Percentiles rank a stretch among this genome's conserved stretches.
Conservation (phyloP, 2,797 vertebrate species). For the Tiaroga cobitis region DNA sequence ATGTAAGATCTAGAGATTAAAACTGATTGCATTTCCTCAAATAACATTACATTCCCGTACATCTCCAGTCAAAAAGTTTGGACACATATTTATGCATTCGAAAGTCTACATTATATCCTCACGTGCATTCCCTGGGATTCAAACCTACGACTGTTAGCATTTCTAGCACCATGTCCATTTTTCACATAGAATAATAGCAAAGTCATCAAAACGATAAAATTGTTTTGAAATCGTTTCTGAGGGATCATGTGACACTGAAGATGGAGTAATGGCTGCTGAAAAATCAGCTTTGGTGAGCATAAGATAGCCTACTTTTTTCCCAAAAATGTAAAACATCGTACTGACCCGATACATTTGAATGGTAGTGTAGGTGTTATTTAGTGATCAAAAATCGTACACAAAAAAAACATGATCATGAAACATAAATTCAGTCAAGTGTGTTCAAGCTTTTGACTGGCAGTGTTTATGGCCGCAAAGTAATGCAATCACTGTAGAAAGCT, state of each 20-base stretch:
- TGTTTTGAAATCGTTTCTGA: background rate
- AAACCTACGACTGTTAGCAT: background rate
- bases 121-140: background rate
- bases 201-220: background rate
- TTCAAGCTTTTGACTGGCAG: background rate
- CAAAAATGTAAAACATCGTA: background rate
- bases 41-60: too few relatives aligned
- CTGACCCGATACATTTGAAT: background rate
- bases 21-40: background rate
- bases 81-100: background rate
- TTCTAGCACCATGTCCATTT: background rate
- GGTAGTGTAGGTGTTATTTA: background rate
- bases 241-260: background rate
- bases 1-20: background rate
- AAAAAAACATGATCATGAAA: background rate
- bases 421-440: background rate
- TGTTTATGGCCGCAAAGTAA: background rate
- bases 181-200: background rate
- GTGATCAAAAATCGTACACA: background rate
- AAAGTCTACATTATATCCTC: background rate
- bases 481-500: conserved; percentile 9
- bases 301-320: background rate
- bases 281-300: background rate
- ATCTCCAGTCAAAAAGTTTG: background rate
- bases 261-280: background rate